Evolutionary conservation across 1,140 invertebrate genomes (phyloP), one percentile per base, ranked within the genome.

Genomic region (Gryllus bimaculatus): DNA sequence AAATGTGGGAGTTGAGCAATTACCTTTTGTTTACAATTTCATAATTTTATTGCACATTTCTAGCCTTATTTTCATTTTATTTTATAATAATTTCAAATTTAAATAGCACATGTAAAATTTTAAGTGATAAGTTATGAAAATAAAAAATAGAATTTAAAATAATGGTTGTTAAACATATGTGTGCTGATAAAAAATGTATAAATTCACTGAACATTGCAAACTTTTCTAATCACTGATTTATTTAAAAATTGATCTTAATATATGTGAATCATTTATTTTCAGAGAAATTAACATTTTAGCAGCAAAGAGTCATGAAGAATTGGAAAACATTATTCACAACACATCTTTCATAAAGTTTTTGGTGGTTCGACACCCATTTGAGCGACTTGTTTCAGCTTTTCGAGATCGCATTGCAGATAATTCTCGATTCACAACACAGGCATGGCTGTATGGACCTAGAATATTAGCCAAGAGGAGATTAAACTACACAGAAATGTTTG

Each of bases 291-390:
- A 84, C 15, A 21, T 79, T 79, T 80, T 87, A 47, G 79, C 83
- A 15, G 84, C 85, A 12, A 80, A 82, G 79, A 84, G 73, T 73
- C 21, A 81, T 2, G 78, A 81, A 47, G 79, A 83, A 76, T 78
- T 86, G 0, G 49, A 83, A n/a, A 76, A 78, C 75, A 73, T 83
- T 8, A 80, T 83, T 18, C 81, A 82, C 8, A 81, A 85, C 76
- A 73, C 79, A 20, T 80, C 80, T 20, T 78, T 83, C 20, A 86
- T 85, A 75, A 87, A 86, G 81, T 85, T 89, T 78, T 78, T 89
- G 2, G 80, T 87, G 20, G 87, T 88, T 0, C 84, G 88, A 66
- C 87, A 89, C 83, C 88, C 88, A 0, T 89, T 89, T 81, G 84
- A 88, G 79, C 83, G 88, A 12, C 80, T 89, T 3, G 84, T 89